Percentiles rank a stretch among this genome's conserved stretches.
These are phyloP conservation scores for Yponomeuta cagnagella DNA, from an alignment of 2,888 invertebrate species.

Conservation along the genomic window DNA sequence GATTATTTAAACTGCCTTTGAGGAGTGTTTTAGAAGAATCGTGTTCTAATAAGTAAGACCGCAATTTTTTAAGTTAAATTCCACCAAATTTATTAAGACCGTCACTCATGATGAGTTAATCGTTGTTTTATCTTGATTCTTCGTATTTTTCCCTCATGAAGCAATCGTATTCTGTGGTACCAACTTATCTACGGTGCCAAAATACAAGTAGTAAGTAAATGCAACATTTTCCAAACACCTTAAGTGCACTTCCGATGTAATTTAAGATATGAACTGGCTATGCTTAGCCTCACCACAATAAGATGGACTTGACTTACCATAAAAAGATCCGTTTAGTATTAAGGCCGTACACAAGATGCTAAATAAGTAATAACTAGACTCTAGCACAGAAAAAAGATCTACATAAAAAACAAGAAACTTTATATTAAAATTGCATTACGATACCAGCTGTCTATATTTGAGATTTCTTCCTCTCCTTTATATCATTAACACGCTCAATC, in stretches of 20 bases:
- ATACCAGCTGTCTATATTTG: not conserved
- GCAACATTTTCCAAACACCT: slow-evolving; percentile 42
- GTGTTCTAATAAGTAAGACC: too few relatives aligned
- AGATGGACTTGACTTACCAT: not conserved
- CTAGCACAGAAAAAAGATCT: not conserved
- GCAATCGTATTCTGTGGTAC: slow-evolving; percentile 32
- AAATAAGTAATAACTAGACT: not conserved
- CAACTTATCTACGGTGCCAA: not conserved
- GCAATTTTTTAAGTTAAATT: not conserved
- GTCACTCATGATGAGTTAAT: not conserved
- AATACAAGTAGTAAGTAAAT: slow-evolving; percentile 35
- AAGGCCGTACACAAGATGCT: slow-evolving; percentile 54
- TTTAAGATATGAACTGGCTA: slow-evolving; percentile 27
- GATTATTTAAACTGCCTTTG: too few relatives aligned
- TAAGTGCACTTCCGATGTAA: slow-evolving; percentile 58
- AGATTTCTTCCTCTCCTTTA: not conserved
- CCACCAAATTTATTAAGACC: not conserved
- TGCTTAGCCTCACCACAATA: not conserved
- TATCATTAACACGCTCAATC: not conserved
- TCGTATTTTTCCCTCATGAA: not conserved
- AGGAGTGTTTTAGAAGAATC: too few relatives aligned
- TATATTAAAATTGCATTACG: not conserved
- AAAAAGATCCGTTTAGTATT: not conserved
- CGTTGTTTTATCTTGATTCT: not conserved
- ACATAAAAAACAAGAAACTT: not conserved